Conservation (phyloP, 2,113 vertebrate species). For the Jaculus jaculus region DNA sequence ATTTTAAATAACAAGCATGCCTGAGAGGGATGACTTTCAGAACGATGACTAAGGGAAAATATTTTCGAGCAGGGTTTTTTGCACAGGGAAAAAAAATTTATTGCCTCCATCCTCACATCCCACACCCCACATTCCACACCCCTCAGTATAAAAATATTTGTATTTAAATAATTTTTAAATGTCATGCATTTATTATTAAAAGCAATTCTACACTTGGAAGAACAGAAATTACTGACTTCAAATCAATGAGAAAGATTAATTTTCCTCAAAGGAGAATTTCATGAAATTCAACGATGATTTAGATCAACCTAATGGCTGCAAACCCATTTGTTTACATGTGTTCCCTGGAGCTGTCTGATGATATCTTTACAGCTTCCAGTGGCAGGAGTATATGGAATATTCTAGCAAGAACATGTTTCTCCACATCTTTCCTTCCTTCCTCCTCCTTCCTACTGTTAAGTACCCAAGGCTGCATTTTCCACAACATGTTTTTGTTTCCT, state of each 20-base stretch:
- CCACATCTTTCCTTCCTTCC: background rate
- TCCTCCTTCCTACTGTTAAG: background rate
- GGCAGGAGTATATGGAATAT: background rate
- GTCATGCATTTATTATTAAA: slow-evolving; percentile 75
- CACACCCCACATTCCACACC: slow-evolving; percentile 69
- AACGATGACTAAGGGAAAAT: slow-evolving; percentile 74
- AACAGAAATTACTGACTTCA: slow-evolving; percentile 59
- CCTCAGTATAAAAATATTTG: slow-evolving; percentile 76
- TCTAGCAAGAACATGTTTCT: background rate
- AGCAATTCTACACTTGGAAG: slow-evolving; percentile 60
- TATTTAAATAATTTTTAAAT: slow-evolving; percentile 80
- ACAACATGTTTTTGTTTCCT: slow-evolving; percentile 5
- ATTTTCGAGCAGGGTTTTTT: slow-evolving; percentile 67
- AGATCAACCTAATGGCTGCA: background rate
- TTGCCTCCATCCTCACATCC: slow-evolving; percentile 70
- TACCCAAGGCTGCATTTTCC: background rate
- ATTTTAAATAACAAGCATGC: slow-evolving; percentile 67
- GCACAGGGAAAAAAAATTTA: slow-evolving; percentile 61
- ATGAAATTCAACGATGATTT: slow-evolving; percentile 3
- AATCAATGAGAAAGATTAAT: slow-evolving; percentile 57
- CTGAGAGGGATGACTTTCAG: slow-evolving; percentile 62
- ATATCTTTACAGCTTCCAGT: background rate
- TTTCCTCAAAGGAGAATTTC: slow-evolving; percentile 59
- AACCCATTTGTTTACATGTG: background rate
- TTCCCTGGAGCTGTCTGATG: background rate